phyloP scores from a whole-genome alignment of 2,888 invertebrate species.

The Drosophila engyochracea region DNA sequence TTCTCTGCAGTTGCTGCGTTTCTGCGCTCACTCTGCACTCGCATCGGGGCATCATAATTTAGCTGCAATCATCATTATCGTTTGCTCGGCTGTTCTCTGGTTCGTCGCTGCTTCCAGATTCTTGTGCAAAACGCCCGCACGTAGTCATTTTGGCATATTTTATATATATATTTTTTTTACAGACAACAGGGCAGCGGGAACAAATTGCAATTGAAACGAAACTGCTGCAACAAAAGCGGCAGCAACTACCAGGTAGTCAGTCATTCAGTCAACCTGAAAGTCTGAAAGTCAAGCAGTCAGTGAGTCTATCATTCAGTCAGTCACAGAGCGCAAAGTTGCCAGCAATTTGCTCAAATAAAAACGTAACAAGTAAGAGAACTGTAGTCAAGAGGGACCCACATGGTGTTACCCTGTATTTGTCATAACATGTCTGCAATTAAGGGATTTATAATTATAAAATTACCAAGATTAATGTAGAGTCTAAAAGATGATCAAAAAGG shows the following conservation, averaged over 20 bases:
- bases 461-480: neutral
- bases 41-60: slow-evolving; percentile 82
- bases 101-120: slow-evolving; percentile 45
- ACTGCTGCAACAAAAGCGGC: slow-evolving; percentile 33
- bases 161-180: slow-evolving; percentile 25
- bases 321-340: slow-evolving; percentile 76
- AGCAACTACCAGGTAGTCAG: slow-evolving; percentile 75
- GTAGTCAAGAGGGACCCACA: neutral
- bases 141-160: slow-evolving; percentile 71
- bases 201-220: slow-evolving; percentile 59
- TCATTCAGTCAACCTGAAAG: slow-evolving; percentile 69
- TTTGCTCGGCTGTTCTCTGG: slow-evolving; percentile 61
- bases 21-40: slow-evolving; percentile 49
- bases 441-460: neutral
- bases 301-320: slow-evolving; percentile 81
- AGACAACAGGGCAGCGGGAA: slow-evolving; percentile 43
- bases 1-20: slow-evolving; percentile 50
- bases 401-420: neutral
- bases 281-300: slow-evolving; percentile 66
- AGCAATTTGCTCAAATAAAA: slow-evolving; percentile 82
- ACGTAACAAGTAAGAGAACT: slow-evolving; percentile 50
- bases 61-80: slow-evolving; percentile 85
- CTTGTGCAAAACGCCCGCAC: slow-evolving; percentile 76
- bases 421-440: neutral
- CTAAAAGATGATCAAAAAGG: neutral